Evolutionary conservation across 1,140 invertebrate species (phyloP), one percentile per base, ranked within the genome.

Genomic region (Paracyclopina nana): DNA sequence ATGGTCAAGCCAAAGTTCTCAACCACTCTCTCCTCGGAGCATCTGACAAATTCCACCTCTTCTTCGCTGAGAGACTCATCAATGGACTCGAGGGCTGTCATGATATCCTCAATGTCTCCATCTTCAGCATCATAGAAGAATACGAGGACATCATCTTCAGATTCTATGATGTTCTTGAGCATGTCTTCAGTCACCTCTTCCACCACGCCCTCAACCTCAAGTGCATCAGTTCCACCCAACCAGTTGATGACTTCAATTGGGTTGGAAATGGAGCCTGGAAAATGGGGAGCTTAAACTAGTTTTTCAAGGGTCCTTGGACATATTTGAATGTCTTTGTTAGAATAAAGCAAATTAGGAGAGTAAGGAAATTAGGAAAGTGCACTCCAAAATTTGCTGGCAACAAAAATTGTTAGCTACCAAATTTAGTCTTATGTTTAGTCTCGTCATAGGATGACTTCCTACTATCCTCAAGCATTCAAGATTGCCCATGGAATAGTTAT

Each of bases 21-120:
- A 40, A 81, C 79, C 20, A 80, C 80, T 55, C 75, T 73, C 20
- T 74, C 57, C 38, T 60, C 56, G 55, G 55, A 40, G 56, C 90
- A 80, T 53, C 85, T 76, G 4, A 91, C 79, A 53, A 91, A 86
- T 3, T 84, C 77, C 50, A 91, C 87, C 1, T 77, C 81, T 69
- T 86, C 80, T 62, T 82, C 81, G 63, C 88, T 82, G 24, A 85
- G 66, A 57, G 90, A 84, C 65, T 90, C 85, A 57, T 91, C 85
- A 58, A 90, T 27, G 11, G 18, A 24, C 28, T 52, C 41, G 9
- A 52, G 24, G 16, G 14, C 25, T 2, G 25, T 43, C 2, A 52
- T 6, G 16, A 52, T 38, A 11, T 52, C 34, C 2, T n/a, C 16
- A 24, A 27, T 20, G 16, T n/a, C 18, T 27, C 18, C 27, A 11